phyloP scores from a whole-genome alignment of 2,797 vertebrate genomes.

The Fistularia commersonii region DNA sequence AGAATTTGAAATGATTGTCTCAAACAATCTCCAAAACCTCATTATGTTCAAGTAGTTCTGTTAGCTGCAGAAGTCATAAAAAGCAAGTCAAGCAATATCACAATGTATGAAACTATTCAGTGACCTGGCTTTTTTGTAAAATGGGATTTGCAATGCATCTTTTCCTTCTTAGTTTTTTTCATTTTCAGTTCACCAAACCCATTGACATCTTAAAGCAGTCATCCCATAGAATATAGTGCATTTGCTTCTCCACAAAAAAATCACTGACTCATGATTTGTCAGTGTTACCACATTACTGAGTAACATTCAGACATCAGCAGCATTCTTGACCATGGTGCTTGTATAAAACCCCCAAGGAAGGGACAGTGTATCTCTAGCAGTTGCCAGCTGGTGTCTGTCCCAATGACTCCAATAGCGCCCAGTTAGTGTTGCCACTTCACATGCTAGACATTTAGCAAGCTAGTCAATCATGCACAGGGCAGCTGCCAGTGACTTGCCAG shows the following conservation, averaged over 20 bases:
- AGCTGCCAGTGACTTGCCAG: constrained; percentile 56
- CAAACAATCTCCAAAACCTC: no score
- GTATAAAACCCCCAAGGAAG: constrained; percentile 46
- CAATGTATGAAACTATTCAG: no score
- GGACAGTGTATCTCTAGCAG: constrained; percentile 61
- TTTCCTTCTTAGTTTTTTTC: no score
- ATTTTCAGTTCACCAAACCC: no score
- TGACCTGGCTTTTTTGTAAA: no score
- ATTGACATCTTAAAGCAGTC: constrained; percentile 6
- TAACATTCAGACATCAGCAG: constrained; percentile 49
- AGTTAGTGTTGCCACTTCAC: constrained; percentile 56
- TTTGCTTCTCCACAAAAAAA: constrained; percentile 20
- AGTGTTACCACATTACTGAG: constrained; percentile 55
- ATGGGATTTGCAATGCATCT: no score
- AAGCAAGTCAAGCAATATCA: no score
- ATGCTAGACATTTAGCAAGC: constrained; percentile 69
- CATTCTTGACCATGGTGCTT: constrained; percentile 18
- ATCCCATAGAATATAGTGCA: constrained; percentile 33
- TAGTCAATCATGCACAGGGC: constrained; percentile 71
- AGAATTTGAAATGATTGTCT: no score
- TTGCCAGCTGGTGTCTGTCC: constrained; percentile 68
- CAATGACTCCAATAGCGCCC: constrained; percentile 47
- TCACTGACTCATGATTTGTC: constrained; percentile 49
- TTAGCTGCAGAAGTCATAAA: no score
- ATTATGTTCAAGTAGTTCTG: no score